Percentiles rank a stretch among this genome's conserved stretches.
phyloP scores from a whole-genome alignment of 2,113 vertebrate genomes.

The Corvus hawaiiensis region DNA sequence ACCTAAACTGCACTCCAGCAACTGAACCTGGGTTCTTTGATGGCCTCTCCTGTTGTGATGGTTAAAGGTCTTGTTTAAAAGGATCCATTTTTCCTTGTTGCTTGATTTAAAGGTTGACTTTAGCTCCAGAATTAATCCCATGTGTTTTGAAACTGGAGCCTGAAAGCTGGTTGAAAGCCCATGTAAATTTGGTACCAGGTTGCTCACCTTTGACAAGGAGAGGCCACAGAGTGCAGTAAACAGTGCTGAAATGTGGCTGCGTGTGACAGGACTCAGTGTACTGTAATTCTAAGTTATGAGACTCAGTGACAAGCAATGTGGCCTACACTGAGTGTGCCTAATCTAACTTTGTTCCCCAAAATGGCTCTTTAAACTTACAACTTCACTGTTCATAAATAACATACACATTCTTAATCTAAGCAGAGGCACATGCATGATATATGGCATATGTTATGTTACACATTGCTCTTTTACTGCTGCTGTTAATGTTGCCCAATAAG shows the following conservation, averaged over 20 bases:
- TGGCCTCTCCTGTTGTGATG: constrained; percentile 62
- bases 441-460: background rate
- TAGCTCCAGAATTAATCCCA: constrained; percentile 71
- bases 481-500: background rate
- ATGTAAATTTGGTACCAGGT: constrained; percentile 30
- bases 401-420: background rate
- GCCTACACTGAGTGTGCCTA: background rate
- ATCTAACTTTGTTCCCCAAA: background rate
- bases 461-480: background rate
- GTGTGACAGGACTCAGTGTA: background rate
- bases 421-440: background rate
- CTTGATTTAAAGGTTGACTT: constrained; percentile 66
- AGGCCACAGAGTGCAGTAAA: constrained; percentile 6
- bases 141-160: constrained; percentile 66
- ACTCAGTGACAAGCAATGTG: background rate
- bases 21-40: background rate
- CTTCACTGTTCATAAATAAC: constrained; percentile 38
- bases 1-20: background rate
- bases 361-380: constrained; percentile 9
- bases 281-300: background rate
- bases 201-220: constrained; percentile 37
- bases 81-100: constrained; percentile 58
- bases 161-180: constrained; percentile 15
- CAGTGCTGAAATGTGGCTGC: constrained; percentile 10
- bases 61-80: constrained; percentile 63